These are phyloP conservation scores for Bucorvus abyssinicus DNA, from an alignment of 2,797 vertebrate genomes.

Conservation along the genomic window DNA sequence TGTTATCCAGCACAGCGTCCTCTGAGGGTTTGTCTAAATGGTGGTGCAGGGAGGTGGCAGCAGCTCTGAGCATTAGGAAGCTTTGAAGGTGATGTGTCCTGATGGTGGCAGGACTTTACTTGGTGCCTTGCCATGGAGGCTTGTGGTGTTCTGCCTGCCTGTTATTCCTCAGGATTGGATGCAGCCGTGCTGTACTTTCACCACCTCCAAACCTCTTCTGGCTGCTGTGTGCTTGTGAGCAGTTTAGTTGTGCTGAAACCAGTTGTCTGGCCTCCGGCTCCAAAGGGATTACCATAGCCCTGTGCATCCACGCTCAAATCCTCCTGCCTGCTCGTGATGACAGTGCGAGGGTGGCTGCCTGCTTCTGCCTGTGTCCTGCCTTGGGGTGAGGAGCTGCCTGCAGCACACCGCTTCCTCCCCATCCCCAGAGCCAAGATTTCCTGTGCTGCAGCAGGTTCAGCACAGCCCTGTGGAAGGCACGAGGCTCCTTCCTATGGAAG, in stretches of 20 bases:
- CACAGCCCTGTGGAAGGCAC: background rate
- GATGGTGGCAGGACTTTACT: background rate
- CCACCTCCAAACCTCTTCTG: background rate
- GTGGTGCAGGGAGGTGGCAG: background rate
- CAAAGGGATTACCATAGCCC: slow-evolving; percentile 45
- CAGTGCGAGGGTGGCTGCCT: slow-evolving; percentile 30
- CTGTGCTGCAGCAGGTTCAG: background rate
- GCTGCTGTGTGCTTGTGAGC: background rate
- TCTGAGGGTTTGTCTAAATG: background rate
- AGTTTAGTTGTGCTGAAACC: background rate
- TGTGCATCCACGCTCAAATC: slow-evolving; percentile 16
- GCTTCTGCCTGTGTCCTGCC: background rate
- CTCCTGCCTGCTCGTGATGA: slow-evolving; percentile 35
- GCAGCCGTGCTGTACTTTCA: background rate
- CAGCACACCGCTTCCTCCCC: background rate
- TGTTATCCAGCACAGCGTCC: background rate
- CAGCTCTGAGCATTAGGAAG: background rate
- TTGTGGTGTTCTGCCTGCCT: background rate
- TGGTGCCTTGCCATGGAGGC: background rate
- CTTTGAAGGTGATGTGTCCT: background rate
- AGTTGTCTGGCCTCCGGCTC: slow-evolving; percentile 56
- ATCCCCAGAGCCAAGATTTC: background rate
- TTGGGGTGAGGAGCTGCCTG: background rate
- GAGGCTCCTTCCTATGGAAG: background rate
- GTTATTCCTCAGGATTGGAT: background rate